Conservation (phyloP, 2,888 invertebrate species). For the Rhodophaea formosa region DNA sequence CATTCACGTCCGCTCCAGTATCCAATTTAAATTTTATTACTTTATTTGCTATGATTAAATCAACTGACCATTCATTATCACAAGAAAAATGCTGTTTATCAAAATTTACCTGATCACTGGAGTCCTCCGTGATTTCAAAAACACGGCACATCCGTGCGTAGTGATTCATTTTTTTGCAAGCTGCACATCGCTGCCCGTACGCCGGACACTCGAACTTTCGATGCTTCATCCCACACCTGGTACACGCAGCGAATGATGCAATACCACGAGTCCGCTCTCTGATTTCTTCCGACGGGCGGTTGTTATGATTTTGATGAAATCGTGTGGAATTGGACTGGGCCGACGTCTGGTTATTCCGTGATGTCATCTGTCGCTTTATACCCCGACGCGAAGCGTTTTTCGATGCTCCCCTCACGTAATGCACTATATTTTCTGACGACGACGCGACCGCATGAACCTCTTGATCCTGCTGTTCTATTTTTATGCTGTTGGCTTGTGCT, state of each 20-base stretch:
- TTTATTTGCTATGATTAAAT: conserved; percentile 22
- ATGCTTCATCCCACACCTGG: conserved; percentile 24
- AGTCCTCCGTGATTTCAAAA: conserved; percentile 23
- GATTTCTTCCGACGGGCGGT: no score
- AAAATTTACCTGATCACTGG: conserved; percentile 27
- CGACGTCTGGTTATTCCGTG: no score
- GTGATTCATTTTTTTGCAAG: conserved; percentile 25
- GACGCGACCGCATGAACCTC: no score
- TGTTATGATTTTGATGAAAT: no score
- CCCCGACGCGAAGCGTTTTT: no score
- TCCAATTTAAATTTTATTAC: conserved; percentile 29
- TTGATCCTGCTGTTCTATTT: conserved; percentile 9
- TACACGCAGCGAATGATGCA: neutral
- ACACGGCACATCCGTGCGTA: conserved; percentile 27
- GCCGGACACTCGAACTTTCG: conserved; percentile 26
- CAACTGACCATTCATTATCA: conserved; percentile 23
- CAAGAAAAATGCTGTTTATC: no score
- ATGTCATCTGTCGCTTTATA: no score
- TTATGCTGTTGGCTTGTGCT: conserved; percentile 23
- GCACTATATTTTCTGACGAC: no score
- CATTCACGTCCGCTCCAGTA: conserved; percentile 31
- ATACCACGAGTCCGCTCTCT: neutral
- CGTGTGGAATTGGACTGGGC: no score
- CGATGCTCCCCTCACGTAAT: no score
- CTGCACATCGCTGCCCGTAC: conserved; percentile 24